Percentiles rank a stretch among this genome's conserved stretches.
Evolutionary conservation across 2,888 invertebrate species (phyloP).

Genomic region (Drosophila birchii): DNA sequence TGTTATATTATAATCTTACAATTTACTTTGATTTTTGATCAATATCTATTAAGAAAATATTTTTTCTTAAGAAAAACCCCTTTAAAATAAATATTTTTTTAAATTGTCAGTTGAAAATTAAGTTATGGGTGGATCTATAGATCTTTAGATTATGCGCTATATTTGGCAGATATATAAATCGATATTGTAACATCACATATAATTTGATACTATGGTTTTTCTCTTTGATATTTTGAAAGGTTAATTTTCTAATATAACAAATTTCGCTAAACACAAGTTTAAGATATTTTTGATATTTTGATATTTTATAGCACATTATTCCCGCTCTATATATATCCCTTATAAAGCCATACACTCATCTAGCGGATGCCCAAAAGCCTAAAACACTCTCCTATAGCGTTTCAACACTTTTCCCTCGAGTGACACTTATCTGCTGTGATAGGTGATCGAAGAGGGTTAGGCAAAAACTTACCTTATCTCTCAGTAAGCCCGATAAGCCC

Average conservation of each 20-base stretch:
- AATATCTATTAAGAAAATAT: neutral
- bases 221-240: too few species aligned
- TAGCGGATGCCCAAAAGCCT: slow-evolving; percentile 2
- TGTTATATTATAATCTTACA: neutral
- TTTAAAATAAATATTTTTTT: neutral
- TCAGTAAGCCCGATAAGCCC: slow-evolving; percentile 68
- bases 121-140: too few species aligned
- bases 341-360: neutral
- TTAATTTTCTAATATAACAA: neutral
- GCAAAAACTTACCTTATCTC: slow-evolving; percentile 64
- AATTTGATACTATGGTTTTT: too few species aligned
- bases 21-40: neutral
- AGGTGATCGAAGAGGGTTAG: slow-evolving; percentile 41
- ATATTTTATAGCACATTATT: too few species aligned
- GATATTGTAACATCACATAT: too few species aligned
- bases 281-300: neutral
- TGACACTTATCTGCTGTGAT: slow-evolving; percentile 72
- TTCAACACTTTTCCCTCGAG: slow-evolving; percentile 42
- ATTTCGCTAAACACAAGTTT: neutral
- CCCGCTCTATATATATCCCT: neutral
- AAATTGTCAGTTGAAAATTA: too few species aligned
- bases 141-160: too few species aligned
- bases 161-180: too few species aligned
- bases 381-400: slow-evolving; percentile 7
- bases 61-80: neutral